phyloP scores from a whole-genome alignment of 2,888 invertebrate genomes.

The Panzeria rudis region DNA sequence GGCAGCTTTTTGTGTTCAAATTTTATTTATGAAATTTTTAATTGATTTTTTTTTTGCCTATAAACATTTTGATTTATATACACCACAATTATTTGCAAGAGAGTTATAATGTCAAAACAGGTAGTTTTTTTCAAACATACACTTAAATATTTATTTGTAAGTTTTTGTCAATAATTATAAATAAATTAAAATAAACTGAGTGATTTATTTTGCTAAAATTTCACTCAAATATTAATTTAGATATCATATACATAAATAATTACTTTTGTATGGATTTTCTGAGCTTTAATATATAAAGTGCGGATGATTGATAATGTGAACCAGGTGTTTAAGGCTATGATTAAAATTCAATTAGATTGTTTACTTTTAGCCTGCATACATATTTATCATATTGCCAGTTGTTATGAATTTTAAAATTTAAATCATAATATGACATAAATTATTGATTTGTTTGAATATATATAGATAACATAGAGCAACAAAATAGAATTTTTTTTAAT shows the following conservation, averaged over 20 bases:
- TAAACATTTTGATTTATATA: conserved; percentile 23
- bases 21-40: conserved; percentile 36
- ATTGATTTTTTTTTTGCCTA: not conserved
- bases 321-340: conserved; percentile 1
- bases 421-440: not conserved
- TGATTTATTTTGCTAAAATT: conserved; percentile 6
- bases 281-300: not conserved
- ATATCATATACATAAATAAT: not conserved
- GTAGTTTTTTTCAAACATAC: not conserved
- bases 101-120: conserved; percentile 11
- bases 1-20: not conserved
- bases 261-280: conserved; percentile 9
- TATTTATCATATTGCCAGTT: conserved; percentile 8
- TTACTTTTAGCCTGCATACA: conserved; percentile 1
- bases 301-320: not conserved
- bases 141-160: not conserved
- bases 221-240: not conserved
- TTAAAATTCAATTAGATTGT: conserved; percentile 46
- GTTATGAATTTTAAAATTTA: not conserved
- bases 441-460: too few species aligned
- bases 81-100: not conserved
- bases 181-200: conserved; percentile 33
- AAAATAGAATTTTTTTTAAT: too few species aligned
- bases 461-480: too few species aligned
- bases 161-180: conserved; percentile 36